Evolutionary conservation across 2,113 vertebrate species (phyloP), one percentile per base, ranked within the genome.

Genomic region (Zapus hudsonius): DNA sequence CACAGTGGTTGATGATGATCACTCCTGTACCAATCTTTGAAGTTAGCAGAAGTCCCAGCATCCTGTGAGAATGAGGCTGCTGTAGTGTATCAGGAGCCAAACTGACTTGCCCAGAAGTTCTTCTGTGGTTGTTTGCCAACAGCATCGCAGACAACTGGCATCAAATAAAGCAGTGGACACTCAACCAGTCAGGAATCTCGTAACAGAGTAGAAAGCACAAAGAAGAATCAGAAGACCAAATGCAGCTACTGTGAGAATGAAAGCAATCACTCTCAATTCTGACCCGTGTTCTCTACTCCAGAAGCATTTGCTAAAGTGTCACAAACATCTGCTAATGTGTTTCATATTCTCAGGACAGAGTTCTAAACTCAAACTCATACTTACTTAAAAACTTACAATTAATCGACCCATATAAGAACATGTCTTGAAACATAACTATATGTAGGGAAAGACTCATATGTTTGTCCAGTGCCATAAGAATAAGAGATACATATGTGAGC

Each of bases 101-200:
- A 52, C 2, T 78, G 63, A 70, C 38, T 82, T 74, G 13, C 55
- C n/a, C n/a, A 59, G 22, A 70, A 64, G 25, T 93, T 83, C 27
- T 87, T 67, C 89, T 47, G 47, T 44, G 12, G 7, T 70, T 81
- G 29, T 74, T 92, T 90, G 76, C 47, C 91, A 84, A 73, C 78
- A 88, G 72, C 63, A 12, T 87, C 57, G 69, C 87, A 42, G 73
- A 69, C 10, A 87, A 89, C n/a, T 72, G 66, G 36, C 40, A 40
- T 79, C 40, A 15, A 63, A 38, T 69, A 36, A 92, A 84, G 31
- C 61, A 36, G 20, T 67, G 22, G n/a, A 81, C 8, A 20, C 1
- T 81, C 55, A 73, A 88, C 74, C 93, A 85, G 90, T 74, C 75
- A 59, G 69, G 59, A 84, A 42, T 90, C 74, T 92, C 0, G 40